Percentiles rank a stretch among this genome's conserved stretches.
phyloP scores from a whole-genome alignment of 23 tunicate genomes.

The Botrylloides violaceus region DNA sequence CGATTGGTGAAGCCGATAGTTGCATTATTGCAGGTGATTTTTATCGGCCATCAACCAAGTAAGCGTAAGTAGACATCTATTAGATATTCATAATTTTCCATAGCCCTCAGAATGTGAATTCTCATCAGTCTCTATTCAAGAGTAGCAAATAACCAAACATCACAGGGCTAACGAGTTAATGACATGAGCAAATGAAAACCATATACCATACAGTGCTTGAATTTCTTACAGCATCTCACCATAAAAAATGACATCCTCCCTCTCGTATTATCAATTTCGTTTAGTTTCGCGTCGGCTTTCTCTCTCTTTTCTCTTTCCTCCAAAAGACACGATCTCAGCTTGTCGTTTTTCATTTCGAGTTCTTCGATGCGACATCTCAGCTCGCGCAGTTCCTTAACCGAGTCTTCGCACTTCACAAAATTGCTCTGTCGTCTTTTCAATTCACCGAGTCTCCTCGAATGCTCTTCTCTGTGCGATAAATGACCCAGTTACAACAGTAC shows the following conservation, averaged over 20 bases:
- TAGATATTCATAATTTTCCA: too few relatives aligned
- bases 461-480: slow-evolving; percentile 16
- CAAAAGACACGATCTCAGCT: slow-evolving; percentile 4
- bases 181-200: too few relatives aligned
- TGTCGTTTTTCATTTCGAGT: slow-evolving; percentile 21
- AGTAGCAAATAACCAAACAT: too few relatives aligned
- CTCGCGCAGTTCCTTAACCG: neutral
- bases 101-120: too few relatives aligned
- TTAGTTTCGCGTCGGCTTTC: neutral
- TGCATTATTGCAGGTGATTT: too few relatives aligned
- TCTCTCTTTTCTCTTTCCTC: slow-evolving; percentile 20
- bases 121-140: too few relatives aligned
- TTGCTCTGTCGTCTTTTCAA: neutral
- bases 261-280: slow-evolving; percentile 13
- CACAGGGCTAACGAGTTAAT: too few relatives aligned
- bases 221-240: too few relatives aligned
- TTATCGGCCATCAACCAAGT: too few relatives aligned
- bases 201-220: too few relatives aligned
- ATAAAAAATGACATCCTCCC: slow-evolving; percentile 14
- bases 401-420: neutral
- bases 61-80: too few relatives aligned
- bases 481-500: neutral
- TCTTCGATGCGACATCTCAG: slow-evolving; percentile 13
- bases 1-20: too few relatives aligned
- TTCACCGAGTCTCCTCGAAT: slow-evolving; percentile 3